Evolutionary conservation across 2,797 vertebrate species (phyloP), one percentile per base, ranked within the genome.

Genomic region (Myotis daubentonii): DNA sequence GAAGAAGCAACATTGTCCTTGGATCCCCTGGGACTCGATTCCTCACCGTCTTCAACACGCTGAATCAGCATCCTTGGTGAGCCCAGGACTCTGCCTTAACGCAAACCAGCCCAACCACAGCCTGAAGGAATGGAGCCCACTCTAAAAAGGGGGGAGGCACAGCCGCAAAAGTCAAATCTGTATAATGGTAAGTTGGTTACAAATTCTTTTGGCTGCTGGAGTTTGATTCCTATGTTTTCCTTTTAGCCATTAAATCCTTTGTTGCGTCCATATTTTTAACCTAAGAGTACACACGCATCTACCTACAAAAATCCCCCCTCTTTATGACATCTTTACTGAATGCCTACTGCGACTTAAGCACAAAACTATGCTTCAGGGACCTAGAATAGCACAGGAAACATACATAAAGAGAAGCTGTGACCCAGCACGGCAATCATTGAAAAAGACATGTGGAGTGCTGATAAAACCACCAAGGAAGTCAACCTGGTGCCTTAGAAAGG

Each of bases 281-380:
- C 23, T 76, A 88, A 91, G 25, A 89, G 33, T 8, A 87, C 5
- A 74, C 1, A 78, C 79, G 2, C 9, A 65, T 60, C 65, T 74
- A 74, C 17, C 9, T 16, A 71, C 17, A 83, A 83, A 74, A 80
- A 15, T 19, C 92, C 8, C 15, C 89, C 87, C 25, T 5, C 62
- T 89, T 93, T 65, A 75, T 38, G 25, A 81, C 12, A 65, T 55
- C 60, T 86, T 89, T 78, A 93, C 15, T 74, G 41, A 89, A 94
- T 70, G 81, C 12, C 20, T 84, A 65, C 10, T 30, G 36, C 19
- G 11, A 84, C 36, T 19, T 17, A 79, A 66, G 33, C 85, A 81
- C 17, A 95, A 79, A 96, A 79, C 87, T 28, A 44, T 30, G 44
- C 13, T 57, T 44, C 11, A 68, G 71, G 8, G 79, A 85, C 76